These are phyloP conservation scores for Luperina testacea DNA, from an alignment of 2,888 invertebrate genomes.

Conservation along the genomic window DNA sequence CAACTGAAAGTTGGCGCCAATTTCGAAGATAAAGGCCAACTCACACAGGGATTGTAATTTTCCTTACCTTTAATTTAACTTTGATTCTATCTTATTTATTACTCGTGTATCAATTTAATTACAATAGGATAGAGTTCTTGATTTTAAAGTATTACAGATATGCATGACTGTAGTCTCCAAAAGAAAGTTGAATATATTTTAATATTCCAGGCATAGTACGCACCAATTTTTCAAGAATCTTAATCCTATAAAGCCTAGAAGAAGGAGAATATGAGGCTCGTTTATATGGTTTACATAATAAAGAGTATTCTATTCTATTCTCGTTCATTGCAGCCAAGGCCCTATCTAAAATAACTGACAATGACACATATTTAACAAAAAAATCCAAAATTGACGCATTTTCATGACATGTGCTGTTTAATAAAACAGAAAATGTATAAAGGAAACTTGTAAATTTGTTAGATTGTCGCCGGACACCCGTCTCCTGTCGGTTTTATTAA, in stretches of 20 bases:
- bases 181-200: not conserved
- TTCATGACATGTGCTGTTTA: not conserved
- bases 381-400: not conserved
- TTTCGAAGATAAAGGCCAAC: slow-evolving; percentile 5
- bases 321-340: not conserved
- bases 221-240: not conserved
- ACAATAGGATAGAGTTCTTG: not conserved
- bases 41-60: not conserved
- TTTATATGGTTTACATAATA: too few species aligned
- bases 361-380: not conserved
- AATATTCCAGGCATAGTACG: not conserved
- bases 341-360: too few species aligned
- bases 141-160: too few species aligned
- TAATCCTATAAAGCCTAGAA: not conserved
- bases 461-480: not conserved
- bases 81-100: too few species aligned
- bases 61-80: not conserved
- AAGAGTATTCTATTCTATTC: too few species aligned
- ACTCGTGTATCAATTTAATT: too few species aligned
- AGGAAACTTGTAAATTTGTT: not conserved
- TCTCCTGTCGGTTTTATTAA: too few species aligned
- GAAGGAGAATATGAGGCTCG: not conserved
- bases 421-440: not conserved
- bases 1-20: slow-evolving; percentile 37
- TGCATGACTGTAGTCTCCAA: not conserved